Conservation (phyloP, 2,113 vertebrate genomes). For the Athene noctua region DNA sequence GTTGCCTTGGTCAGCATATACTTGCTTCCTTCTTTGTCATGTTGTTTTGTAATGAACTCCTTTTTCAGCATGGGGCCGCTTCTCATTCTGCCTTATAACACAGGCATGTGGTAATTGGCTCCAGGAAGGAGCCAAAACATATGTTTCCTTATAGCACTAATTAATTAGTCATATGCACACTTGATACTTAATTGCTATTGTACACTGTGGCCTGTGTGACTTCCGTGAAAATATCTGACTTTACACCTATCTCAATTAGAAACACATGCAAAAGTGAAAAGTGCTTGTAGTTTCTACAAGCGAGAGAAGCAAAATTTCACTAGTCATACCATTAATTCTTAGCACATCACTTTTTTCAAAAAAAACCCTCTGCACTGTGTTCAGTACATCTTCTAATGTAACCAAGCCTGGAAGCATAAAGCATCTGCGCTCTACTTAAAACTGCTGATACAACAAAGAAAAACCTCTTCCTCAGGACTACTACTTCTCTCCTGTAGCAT, state of each 20-base stretch:
- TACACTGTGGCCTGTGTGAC: background rate
- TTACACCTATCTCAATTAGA: background rate
- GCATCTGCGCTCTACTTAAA: slow-evolving; percentile 29
- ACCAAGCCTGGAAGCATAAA: slow-evolving; percentile 22
- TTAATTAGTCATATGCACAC: slow-evolving; percentile 31
- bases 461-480: slow-evolving; percentile 60
- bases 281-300: background rate
- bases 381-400: background rate
- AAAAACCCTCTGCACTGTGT: background rate
- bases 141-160: slow-evolving; percentile 28
- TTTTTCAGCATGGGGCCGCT: background rate
- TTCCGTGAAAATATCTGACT: slow-evolving; percentile 22
- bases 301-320: background rate
- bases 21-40: background rate
- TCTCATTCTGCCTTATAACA: slow-evolving; percentile 13
- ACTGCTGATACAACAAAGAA: slow-evolving; percentile 50
- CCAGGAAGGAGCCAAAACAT: slow-evolving; percentile 35
- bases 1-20: background rate
- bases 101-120: slow-evolving; percentile 29
- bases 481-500: background rate
- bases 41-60: background rate
- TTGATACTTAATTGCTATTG: background rate
- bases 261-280: background rate
- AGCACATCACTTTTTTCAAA: background rate
- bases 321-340: background rate